Percentiles rank a stretch among this genome's conserved stretches.
Conservation (phyloP, 2,888 invertebrate species). For the Lycaena phlaeas region DNA sequence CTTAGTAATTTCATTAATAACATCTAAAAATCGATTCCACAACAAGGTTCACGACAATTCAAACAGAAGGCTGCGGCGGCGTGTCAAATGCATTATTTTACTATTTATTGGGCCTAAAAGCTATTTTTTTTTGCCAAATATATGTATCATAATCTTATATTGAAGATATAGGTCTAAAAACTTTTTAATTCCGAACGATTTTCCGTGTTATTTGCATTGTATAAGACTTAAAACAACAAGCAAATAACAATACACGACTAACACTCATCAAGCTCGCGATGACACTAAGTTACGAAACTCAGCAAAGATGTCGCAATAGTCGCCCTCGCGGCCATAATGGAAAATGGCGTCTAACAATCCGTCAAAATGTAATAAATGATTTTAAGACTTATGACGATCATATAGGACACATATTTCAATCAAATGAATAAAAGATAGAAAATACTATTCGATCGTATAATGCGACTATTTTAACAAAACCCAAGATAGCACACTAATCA, state of each 20-base stretch:
- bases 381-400: constrained; percentile 13
- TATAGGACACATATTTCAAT: constrained; percentile 22
- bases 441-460: constrained; percentile 50
- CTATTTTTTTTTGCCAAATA: constrained; percentile 23
- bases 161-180: constrained; percentile 24
- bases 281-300: constrained; percentile 66
- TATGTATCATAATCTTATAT: constrained; percentile 27
- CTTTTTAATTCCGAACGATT: constrained; percentile 31
- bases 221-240: constrained; percentile 62
- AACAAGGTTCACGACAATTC: constrained; percentile 63
- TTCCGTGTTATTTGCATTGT: constrained; percentile 52
- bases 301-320: constrained; percentile 58
- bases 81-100: constrained; percentile 63
- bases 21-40: constrained; percentile 70
- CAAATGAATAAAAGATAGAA: constrained; percentile 20
- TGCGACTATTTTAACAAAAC: constrained; percentile 31
- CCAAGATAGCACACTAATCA: not conserved
- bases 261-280: constrained; percentile 48
- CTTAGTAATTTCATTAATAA: constrained; percentile 70
- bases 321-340: constrained; percentile 48
- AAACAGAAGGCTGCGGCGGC: constrained; percentile 57
- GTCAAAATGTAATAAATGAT: constrained; percentile 37
- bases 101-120: constrained; percentile 34
- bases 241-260: constrained; percentile 33
- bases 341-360: constrained; percentile 59